These are phyloP conservation scores for Linepithema humile DNA, from an alignment of 1,140 invertebrate species.

Conservation along the genomic window DNA sequence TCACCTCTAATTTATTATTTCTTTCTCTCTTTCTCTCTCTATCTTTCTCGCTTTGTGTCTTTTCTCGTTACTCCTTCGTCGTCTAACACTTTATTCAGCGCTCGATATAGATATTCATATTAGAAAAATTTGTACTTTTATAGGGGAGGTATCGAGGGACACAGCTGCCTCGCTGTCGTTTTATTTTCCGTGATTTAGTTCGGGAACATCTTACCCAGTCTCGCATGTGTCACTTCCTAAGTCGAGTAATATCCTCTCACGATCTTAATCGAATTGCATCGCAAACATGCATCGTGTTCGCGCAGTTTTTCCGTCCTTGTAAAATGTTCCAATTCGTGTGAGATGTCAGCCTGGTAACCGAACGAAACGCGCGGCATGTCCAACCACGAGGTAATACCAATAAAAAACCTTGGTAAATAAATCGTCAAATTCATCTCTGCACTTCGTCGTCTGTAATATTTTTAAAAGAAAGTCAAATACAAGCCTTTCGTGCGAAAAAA, in stretches of 20 bases:
- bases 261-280: constrained; percentile 41
- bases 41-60: constrained; percentile 45
- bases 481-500: background rate
- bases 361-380: constrained; percentile 1
- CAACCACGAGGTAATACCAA: constrained; percentile 8
- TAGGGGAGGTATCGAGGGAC: constrained; percentile 82
- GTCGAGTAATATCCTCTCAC: constrained; percentile 24
- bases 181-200: constrained; percentile 43
- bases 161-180: constrained; percentile 71
- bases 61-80: constrained; percentile 55
- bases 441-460: too few species aligned
- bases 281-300: constrained; percentile 32
- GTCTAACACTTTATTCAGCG: constrained; percentile 74
- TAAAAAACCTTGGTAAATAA: constrained; percentile 26
- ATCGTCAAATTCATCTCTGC: constrained; percentile 3
- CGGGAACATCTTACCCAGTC: constrained; percentile 67
- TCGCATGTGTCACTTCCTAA: constrained; percentile 12
- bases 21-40: constrained; percentile 41
- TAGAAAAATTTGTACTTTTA: constrained; percentile 84
- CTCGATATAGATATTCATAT: constrained; percentile 82
- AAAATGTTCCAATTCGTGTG: constrained; percentile 66
- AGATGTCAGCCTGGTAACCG: constrained; percentile 66
- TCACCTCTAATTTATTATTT: constrained; percentile 63
- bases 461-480: background rate
- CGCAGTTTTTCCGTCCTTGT: constrained; percentile 32